Percentiles rank a stretch among this genome's conserved stretches.
phyloP scores from a whole-genome alignment of 2,113 vertebrate species.

The Misgurnus anguillicaudatus region DNA sequence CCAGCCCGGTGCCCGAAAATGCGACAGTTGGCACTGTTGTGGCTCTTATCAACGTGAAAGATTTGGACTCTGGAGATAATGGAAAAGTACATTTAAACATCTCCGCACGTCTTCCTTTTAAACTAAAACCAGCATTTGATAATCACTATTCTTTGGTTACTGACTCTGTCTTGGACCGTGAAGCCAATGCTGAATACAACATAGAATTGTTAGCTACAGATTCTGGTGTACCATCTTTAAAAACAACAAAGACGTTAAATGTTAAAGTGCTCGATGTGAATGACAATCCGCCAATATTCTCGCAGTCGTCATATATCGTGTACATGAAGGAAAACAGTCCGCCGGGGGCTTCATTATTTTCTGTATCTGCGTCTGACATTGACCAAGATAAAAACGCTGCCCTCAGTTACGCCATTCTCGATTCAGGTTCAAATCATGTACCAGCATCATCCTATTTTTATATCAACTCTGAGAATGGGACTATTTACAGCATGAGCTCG shows the following conservation, averaged over 20 bases:
- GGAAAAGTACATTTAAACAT: conserved; percentile 59
- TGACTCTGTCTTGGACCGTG: conserved; percentile 62
- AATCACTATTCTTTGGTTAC: conserved; percentile 63
- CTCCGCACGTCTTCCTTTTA: conserved; percentile 52
- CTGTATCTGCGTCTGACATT: conserved; percentile 75
- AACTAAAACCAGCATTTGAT: conserved; percentile 60
- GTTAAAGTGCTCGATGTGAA: conserved; percentile 80
- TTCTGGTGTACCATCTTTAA: conserved; percentile 74
- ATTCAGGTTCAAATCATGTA: conserved; percentile 66
- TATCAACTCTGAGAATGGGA: conserved; percentile 78
- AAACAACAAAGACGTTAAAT: conserved; percentile 68
- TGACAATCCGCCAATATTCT: conserved; percentile 81
- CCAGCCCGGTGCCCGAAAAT: conserved; percentile 64
- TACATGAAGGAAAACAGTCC: conserved; percentile 77
- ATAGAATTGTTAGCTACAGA: conserved; percentile 79
- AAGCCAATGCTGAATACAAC: conserved; percentile 74
- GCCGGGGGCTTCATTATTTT: conserved; percentile 78
- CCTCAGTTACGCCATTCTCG: conserved; percentile 77
- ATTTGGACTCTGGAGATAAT: conserved; percentile 66
- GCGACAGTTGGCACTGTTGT: conserved; percentile 65
- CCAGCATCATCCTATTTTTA: conserved; percentile 80
- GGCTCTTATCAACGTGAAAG: conserved; percentile 66
- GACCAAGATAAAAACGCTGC: conserved; percentile 76
- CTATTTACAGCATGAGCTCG: conserved; percentile 68
- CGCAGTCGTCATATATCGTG: conserved; percentile 52